Evolutionary conservation across 1,140 invertebrate genomes (phyloP).

Genomic region (Drosophila mayri): DNA sequence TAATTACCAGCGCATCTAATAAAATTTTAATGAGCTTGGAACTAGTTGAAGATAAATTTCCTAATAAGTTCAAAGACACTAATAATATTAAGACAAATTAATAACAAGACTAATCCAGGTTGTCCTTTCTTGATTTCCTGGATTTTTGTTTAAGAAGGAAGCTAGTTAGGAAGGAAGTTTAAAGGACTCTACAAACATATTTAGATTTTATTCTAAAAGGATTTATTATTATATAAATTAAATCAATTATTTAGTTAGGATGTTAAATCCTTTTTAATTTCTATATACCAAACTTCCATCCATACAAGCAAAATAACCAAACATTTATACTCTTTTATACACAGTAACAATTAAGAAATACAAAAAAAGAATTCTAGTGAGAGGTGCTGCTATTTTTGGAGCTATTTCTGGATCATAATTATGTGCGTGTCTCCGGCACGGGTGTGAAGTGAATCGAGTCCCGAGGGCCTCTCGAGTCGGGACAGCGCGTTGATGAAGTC

Average conservation of each 20-base stretch:
- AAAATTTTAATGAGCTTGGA: not conserved
- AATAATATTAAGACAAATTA: not conserved
- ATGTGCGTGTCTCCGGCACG: slow-evolving; percentile 35
- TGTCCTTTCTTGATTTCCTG: not conserved
- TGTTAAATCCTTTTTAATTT: not conserved
- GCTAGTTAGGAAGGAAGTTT: not conserved
- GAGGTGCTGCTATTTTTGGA: slow-evolving; percentile 24
- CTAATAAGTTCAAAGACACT: not conserved
- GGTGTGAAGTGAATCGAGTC: slow-evolving; percentile 33
- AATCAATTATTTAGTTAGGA: not conserved
- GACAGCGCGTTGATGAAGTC: slow-evolving; percentile 50
- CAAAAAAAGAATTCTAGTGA: not conserved
- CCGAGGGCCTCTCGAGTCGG: slow-evolving; percentile 57
- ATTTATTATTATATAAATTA: no score
- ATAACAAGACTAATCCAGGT: not conserved
- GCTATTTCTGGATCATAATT: slow-evolving; percentile 30
- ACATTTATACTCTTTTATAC: no score
- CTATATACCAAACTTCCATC: no score
- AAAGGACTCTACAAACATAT: not conserved
- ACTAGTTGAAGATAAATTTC: not conserved
- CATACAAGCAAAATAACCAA: no score
- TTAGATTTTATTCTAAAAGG: not conserved
- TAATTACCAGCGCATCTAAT: not conserved
- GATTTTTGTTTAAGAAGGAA: not conserved
- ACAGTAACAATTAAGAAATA: not conserved